Conservation (phyloP, 2,797 vertebrate species). For the Epinephelus malabaricus region DNA sequence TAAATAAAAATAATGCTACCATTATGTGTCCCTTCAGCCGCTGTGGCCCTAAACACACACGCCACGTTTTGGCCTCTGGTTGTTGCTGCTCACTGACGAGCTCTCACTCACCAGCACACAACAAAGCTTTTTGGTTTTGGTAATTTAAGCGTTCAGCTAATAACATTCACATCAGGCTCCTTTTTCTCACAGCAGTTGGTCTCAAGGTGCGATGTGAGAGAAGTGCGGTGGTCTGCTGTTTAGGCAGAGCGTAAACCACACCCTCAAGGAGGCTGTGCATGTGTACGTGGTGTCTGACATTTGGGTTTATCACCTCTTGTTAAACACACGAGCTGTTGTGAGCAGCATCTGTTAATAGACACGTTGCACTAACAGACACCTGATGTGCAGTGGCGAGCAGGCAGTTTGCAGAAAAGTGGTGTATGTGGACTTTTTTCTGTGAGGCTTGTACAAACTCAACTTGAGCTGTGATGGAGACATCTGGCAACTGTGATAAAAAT, state of each 20-base stretch:
- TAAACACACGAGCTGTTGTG: slow-evolving; percentile 50
- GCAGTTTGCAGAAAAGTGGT: slow-evolving; percentile 16
- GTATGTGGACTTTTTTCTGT: slow-evolving; percentile 2
- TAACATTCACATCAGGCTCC: slow-evolving; percentile 5
- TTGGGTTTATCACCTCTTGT: slow-evolving; percentile 44
- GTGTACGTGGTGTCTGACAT: slow-evolving; percentile 15
- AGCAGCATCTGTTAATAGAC: slow-evolving; percentile 48
- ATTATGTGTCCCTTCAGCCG: background rate
- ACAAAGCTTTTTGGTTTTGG: slow-evolving; percentile 11
- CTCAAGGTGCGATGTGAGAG: slow-evolving; percentile 28
- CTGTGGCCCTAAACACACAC: slow-evolving; percentile 10
- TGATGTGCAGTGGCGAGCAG: slow-evolving; percentile 32
- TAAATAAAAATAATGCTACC: slow-evolving; percentile 1
- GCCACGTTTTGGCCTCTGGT: slow-evolving; percentile 18
- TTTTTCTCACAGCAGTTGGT: slow-evolving; percentile 5
- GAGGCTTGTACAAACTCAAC: background rate
- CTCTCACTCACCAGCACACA: slow-evolving; percentile 15
- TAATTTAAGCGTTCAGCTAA: background rate
- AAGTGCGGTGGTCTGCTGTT: slow-evolving; percentile 18
- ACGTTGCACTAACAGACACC: slow-evolving; percentile 35
- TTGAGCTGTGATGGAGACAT: background rate
- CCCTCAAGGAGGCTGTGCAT: background rate
- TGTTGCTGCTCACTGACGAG: background rate
- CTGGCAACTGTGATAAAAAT: background rate
- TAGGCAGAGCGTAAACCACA: slow-evolving; percentile 27